Evolutionary conservation across 2,113 vertebrate genomes (phyloP), one percentile per base, ranked within the genome.

Genomic region (Chionodraco myersi): DNA sequence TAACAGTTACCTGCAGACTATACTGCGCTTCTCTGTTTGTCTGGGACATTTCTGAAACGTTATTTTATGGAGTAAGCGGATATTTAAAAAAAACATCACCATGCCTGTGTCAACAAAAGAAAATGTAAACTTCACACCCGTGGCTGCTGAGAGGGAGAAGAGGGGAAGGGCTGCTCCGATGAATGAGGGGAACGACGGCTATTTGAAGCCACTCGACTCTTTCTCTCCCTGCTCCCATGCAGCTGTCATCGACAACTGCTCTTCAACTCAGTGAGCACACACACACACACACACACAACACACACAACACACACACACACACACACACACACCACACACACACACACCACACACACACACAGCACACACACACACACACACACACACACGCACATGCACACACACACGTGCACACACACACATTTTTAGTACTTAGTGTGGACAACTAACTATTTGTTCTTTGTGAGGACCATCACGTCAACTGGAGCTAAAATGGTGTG

Each of bases 161-260:
- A 67, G 77, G 15, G 49, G 61, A 26, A 77, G 67, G 73, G 69
- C 53, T 26, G 36, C 45, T 52, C 75, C 82, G 82, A 89, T 94
- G 88, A 92, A 89, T 95, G 94, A 92, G 95, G 93, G 94, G 95
- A 95, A 95, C 95, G 94, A 89, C 67, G 92, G 91, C 89, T 95
- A 95, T 95, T 94, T 85, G 84, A 87, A 93, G 93, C 96, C 96
- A 96, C 95, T 96, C 95, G 96, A 96, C 95, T 93, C 78, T 86
- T 84, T 91, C 91, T 85, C 87, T 94, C 80, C 41, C 79, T 92
- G 67, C 86, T 87, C 82, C 90, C 92, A 89, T 91, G 95, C 97
- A 99, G 97, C 97, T 98, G 98, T 97, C 90, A 85, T 41, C 79
- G 94, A 96, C 98, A 99, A 96, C 97, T 99, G 97, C 96, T 95